Evolutionary conservation across 2,113 vertebrate species (phyloP), one percentile per base, ranked within the genome.

Genomic region (Lycocorax pyrrhopterus): DNA sequence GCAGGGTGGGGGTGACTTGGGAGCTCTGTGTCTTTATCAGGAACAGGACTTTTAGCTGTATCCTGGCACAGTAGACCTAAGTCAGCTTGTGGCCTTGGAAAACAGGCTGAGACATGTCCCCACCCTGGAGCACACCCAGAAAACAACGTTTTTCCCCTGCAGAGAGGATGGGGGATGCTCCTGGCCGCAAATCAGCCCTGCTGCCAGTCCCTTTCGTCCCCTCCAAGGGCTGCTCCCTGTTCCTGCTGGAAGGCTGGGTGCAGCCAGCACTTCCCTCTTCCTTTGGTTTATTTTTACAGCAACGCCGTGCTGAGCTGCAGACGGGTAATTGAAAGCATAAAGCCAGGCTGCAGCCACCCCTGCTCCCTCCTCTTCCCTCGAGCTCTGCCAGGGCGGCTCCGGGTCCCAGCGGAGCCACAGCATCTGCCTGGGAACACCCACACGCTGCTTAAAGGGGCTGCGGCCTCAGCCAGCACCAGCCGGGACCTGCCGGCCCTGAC

Each of bases 81-180:
- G 46, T 35, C 72, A 76, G n/a, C 10, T 10, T 9, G 22, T 15
- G 43, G 39, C 84, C 80, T 86, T 29, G 15, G 23, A 60, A 77
- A 67, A 55, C 12, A 53, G 0, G 0, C 11, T 0, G 4, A 58
- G 25, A n/a, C 12, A 5, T 13, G 22, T 7, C 16, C 67, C n/a
- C 1, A 1, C 10, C 25, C 9, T 37, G 9, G 26, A 59, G 55
- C 15, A 37, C 32, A 41, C 7, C 13, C 77, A 66, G 55, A 23
- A 69, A 56, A 53, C 3, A 5, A 20, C 0, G 1, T 8, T 64
- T 1, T 58, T 47, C 13, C 60, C 25, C 14, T 37, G 58, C 53
- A 68, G 30, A 86, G 67, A 15, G 18, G 37, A 44, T 3, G 10
- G 23, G 25, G 46, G 23, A 25, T 21, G 1, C 77, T 64, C 49